Conservation (phyloP, 2,113 vertebrate species). For the Verasper variegatus region DNA sequence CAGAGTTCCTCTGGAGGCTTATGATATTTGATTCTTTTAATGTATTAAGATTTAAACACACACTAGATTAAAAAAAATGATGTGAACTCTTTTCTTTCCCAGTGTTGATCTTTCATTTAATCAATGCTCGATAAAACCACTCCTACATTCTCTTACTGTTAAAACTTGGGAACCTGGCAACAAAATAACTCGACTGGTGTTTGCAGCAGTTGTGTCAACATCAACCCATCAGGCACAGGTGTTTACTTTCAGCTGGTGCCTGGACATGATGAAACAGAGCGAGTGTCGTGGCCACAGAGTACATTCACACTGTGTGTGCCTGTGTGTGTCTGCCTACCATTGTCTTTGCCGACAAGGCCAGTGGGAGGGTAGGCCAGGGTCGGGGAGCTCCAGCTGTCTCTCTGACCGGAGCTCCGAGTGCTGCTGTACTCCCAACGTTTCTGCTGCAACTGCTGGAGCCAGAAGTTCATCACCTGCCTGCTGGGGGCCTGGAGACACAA, state of each 20-base stretch:
- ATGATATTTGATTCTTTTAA: background rate
- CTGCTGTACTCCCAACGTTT: constrained; percentile 97
- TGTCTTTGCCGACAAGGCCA: constrained; percentile 92
- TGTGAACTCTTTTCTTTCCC: background rate
- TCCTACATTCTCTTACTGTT: background rate
- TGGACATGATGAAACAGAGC: background rate
- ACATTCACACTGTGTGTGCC: background rate
- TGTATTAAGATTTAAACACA: constrained; percentile 6
- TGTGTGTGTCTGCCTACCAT: constrained; percentile 78
- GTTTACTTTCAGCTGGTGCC: constrained; percentile 32
- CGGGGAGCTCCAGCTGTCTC: constrained; percentile 86
- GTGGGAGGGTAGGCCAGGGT: constrained; percentile 79
- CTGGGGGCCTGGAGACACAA: constrained; percentile 85
- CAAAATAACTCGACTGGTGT: background rate
- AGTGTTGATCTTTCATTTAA: background rate
- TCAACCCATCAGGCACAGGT: constrained; percentile 11
- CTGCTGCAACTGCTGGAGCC: constrained; percentile 97
- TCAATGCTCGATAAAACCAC: background rate
- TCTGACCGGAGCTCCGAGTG: constrained; percentile 79
- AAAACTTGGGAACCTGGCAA: background rate
- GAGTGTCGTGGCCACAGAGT: background rate
- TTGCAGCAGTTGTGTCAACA: constrained; percentile 26
- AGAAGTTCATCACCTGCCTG: constrained; percentile 92
- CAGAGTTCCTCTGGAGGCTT: too few relatives aligned
- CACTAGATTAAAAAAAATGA: background rate